Evolutionary conservation across 2,113 vertebrate species (phyloP).

Genomic region (Caloenas nicobarica): DNA sequence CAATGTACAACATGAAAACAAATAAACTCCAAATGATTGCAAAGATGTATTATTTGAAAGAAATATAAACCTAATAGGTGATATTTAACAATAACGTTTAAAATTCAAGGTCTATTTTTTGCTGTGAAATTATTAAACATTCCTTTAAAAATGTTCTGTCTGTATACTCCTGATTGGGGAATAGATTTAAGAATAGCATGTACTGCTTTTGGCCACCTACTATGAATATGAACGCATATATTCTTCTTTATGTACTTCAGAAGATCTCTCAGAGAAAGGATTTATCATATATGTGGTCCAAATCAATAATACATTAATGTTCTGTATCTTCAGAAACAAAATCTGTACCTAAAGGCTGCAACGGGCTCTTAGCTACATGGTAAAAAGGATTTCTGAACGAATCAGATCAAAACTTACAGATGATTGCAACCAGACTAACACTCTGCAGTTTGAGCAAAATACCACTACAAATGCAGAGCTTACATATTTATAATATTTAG

Average conservation of each 20-base stretch:
- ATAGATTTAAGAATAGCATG: background rate
- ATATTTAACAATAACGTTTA: background rate
- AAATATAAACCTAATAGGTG: conserved; percentile 35
- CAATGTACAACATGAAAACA: background rate
- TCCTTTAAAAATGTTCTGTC: background rate
- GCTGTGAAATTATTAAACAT: background rate
- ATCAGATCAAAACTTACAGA: background rate
- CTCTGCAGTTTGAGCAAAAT: background rate
- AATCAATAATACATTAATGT: background rate
- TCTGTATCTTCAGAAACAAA: background rate
- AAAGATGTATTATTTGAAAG: background rate
- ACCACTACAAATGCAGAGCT: background rate
- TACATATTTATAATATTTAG: background rate
- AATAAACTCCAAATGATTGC: background rate
- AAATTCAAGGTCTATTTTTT: background rate
- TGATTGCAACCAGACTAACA: background rate
- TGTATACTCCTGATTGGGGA: background rate
- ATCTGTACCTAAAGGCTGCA: background rate
- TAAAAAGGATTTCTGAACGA: background rate
- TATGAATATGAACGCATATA: background rate
- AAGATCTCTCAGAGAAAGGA: background rate
- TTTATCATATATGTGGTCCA: background rate
- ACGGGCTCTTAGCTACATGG: background rate
- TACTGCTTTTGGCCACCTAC: background rate
- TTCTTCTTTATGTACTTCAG: background rate